These are phyloP conservation scores for Heliconius congener DNA, from an alignment of 1,140 invertebrate genomes.

Conservation along the genomic window DNA sequence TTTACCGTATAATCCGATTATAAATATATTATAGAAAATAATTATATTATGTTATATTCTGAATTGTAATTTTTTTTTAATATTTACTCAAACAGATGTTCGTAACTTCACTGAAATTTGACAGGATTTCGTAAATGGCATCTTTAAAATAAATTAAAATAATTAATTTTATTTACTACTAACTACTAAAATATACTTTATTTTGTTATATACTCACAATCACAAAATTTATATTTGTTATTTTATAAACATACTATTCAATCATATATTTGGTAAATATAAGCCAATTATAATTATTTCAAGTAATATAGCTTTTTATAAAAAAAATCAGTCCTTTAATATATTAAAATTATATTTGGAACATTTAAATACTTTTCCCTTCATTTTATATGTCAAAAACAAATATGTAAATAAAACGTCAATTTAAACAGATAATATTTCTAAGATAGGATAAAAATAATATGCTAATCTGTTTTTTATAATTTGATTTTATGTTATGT, in stretches of 20 bases:
- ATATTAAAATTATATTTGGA: neutral
- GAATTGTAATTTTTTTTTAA: neutral
- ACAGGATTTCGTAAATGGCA: no score
- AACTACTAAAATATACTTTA: neutral
- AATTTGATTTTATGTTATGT: neutral
- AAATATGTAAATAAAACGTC: neutral
- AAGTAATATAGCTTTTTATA: neutral
- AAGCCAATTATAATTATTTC: neutral
- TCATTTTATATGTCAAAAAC: neutral
- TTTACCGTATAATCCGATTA: no score
- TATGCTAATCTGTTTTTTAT: neutral
- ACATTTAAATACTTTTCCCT: neutral
- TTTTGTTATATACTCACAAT: neutral
- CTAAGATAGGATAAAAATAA: neutral
- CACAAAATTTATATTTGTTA: neutral
- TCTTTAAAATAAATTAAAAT: no score
- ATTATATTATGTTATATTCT: no score
- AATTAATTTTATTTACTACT: no score
- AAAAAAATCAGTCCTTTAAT: neutral
- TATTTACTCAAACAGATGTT: neutral
- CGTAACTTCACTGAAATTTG: no score
- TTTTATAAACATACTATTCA: no score
- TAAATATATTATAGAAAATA: no score
- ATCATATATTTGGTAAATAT: no score
- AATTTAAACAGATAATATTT: conserved; percentile 1